Conservation (phyloP, 2,888 invertebrate genomes). For the Gastrophysa polygoni region DNA sequence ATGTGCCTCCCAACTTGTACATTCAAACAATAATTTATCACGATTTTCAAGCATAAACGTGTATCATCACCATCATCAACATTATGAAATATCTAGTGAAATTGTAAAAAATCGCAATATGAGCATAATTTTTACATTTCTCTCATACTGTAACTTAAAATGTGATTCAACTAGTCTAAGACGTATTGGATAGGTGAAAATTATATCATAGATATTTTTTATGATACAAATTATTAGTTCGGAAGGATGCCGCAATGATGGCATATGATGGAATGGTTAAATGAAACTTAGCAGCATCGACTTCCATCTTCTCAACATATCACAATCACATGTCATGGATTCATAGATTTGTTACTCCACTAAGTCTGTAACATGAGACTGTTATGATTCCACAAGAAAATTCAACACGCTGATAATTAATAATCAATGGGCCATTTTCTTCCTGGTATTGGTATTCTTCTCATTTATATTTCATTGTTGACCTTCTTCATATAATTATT, state of each 20-base stretch:
- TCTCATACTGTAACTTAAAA: conserved; percentile 56
- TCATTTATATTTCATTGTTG: too few relatives aligned
- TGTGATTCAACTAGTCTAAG: conserved; percentile 58
- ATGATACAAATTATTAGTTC: conserved; percentile 32
- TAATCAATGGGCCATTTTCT: too few relatives aligned
- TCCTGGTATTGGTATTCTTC: too few relatives aligned
- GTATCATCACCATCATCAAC: conserved; percentile 34
- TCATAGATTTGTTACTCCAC: too few relatives aligned
- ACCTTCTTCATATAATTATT: too few relatives aligned
- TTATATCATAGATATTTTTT: conserved; percentile 57
- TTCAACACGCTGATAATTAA: too few relatives aligned
- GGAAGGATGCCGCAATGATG: background rate
- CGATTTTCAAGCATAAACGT: conserved; percentile 26
- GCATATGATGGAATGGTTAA: background rate
- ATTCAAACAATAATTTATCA: conserved; percentile 45
- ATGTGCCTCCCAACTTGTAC: conserved; percentile 56
- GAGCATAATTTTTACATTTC: conserved; percentile 45
- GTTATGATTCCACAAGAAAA: too few relatives aligned
- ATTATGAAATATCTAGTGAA: conserved; percentile 22
- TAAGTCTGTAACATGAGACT: too few relatives aligned
- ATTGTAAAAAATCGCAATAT: conserved; percentile 47
- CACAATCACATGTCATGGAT: too few relatives aligned
- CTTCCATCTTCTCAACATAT: too few relatives aligned
- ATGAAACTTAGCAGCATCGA: background rate
- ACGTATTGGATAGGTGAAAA: conserved; percentile 49